Evolutionary conservation across 1,140 invertebrate genomes (phyloP), one percentile per base, ranked within the genome.

Genomic region (Mylabris phalerata): DNA sequence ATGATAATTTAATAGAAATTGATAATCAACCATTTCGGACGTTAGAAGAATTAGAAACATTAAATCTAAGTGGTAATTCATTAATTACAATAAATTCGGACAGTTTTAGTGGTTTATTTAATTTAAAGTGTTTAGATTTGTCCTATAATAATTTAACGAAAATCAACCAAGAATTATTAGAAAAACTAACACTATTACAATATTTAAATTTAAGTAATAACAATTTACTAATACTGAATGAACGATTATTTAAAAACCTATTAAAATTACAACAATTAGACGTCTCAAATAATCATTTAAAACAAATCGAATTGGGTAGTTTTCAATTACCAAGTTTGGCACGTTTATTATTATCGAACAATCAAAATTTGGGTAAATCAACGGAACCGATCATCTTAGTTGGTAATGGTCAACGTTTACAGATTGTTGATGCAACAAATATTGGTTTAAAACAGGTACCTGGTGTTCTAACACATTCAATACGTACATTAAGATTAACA

Each of bases 401-500:
- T 7, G 82, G 83, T n/a, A 87, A 85, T 3, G 86, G 86, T 13
- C 79, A 82, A 44, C 78, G 85, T 55, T 73, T 91, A 27, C 86
- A 89, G 71, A 86, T 86, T 46, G 84, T 93, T 11, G 90, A 93
- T 70, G 87, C 90, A 3, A 90, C 92, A 4, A 80, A 84, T 55
- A 91, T 88, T 1, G 86, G 87, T 26, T 78, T 96, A 10, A 82
- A 79, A 50, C 80, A 85, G 66, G 85, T 96, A 19, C 92, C 93
- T 1, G 85, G 87, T 48, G 85, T 88, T 43, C 77, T 95, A 48
- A 93, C 92, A 5, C 84, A 87, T 69, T 92, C 90, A 1, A 86
- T 96, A 11, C 77, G 88, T 24, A 87, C 88, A 57, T 76, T 96
- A 19, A 82, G 86, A 27, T 73, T 95, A 0, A 81, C 86, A 1